phyloP scores from a whole-genome alignment of 2,113 vertebrate species.

The Isurus oxyrinchus region DNA sequence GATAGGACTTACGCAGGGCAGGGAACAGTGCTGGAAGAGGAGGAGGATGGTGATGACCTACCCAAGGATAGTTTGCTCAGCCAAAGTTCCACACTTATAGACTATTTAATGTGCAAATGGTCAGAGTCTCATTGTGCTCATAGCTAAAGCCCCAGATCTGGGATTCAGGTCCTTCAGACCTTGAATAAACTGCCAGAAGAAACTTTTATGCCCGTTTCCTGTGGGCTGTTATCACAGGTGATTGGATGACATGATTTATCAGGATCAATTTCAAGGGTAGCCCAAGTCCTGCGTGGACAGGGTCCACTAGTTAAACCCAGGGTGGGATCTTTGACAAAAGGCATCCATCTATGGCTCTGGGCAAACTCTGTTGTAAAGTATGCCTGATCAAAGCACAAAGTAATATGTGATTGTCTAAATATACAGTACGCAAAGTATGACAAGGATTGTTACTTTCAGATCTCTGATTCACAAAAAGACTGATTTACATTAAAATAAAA shows the following conservation, averaged over 20 bases:
- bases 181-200: not conserved
- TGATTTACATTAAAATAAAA: not conserved
- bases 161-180: not conserved
- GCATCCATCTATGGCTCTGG: not conserved
- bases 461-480: not conserved
- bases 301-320: not conserved
- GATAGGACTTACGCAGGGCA: not conserved
- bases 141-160: not conserved
- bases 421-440: not conserved
- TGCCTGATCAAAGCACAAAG: not conserved
- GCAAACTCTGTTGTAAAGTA: not conserved
- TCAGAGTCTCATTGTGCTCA: not conserved
- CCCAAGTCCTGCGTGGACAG: not conserved
- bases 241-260: not conserved
- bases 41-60: not conserved
- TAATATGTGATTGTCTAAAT: not conserved
- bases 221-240: not conserved
- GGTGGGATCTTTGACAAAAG: not conserved
- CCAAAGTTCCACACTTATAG: not conserved
- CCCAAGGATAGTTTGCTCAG: not conserved
- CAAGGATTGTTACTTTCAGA: not conserved
- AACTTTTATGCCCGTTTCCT: not conserved
- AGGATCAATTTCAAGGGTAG: not conserved
- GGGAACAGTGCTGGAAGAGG: not conserved
- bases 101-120: not conserved